Base-by-base conservation (phyloP, 2,888 invertebrate genomes). In the Dicyrtoma fusca region DNA sequence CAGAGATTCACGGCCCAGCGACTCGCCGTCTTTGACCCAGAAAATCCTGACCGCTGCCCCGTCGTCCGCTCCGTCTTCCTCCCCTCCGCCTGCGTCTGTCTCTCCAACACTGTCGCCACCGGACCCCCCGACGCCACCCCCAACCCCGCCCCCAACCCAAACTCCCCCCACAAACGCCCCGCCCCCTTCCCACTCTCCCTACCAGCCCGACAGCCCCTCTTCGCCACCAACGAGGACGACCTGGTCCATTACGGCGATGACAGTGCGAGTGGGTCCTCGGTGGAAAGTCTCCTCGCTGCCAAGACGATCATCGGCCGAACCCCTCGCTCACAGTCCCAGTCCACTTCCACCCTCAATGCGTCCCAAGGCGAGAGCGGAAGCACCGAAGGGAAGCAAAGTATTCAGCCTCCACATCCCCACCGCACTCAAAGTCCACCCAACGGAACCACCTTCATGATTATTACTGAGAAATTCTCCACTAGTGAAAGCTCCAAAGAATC, bases 1-100 rank as follows among this genome's bases (percentile, higher is more conserved):
- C 76, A 76, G 49, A 19, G 79, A 5, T 80, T 80, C 65, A 78
- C 79, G 4, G 80, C 80, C 0, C 80, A 80, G 53, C 45, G 80
- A 66, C 73, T 80, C 6, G 80, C 76, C 1, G 79, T 79, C 14
- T 69, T 80, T 6, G 80, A 80, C 55, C 79, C 80, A 14, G 74
- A 76, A 45, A 71, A 79, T 59, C 72, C 75, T 19, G 78, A 78
- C 47, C 71, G 77, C 0, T 80, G 80, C 66, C 80, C 80, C 13
- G 79, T 80, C 1, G 73, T 80, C 23, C 75, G 78, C 3, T 77
- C 77, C 42, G 80, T 80, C 0, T 80, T 80, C 51, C 75, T 80
- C n/a, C 80, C 80, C 14, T 76, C 76, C 23, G 79, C 80, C 34
- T 80, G 80, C 62, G 79, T 80, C 6, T 80, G 80, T 69, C 69